phyloP scores from a whole-genome alignment of 2,113 vertebrate species.

The Elaphurus davidianus region DNA sequence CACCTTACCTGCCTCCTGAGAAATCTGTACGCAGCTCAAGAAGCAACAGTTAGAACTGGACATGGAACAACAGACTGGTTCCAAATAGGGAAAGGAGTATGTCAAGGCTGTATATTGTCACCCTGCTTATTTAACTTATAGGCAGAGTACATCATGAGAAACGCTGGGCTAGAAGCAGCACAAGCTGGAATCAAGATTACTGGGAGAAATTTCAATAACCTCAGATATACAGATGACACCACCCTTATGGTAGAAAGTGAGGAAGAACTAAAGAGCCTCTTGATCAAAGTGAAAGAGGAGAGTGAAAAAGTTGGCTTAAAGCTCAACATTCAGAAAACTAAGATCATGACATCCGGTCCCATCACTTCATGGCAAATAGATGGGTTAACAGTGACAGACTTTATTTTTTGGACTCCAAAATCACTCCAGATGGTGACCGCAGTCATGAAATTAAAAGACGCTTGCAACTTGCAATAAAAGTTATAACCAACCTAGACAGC shows the following conservation, averaged over 20 bases:
- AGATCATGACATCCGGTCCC: neutral
- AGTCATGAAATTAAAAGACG: neutral
- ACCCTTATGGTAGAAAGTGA: neutral
- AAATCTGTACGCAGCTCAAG: neutral
- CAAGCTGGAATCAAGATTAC: neutral
- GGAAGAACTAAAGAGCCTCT: neutral
- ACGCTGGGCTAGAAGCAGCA: neutral
- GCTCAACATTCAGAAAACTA: neutral
- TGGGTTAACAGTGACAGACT: neutral
- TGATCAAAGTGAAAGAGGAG: neutral
- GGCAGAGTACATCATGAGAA: neutral
- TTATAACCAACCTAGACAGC: neutral
- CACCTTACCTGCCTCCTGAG: neutral
- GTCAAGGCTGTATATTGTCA: neutral
- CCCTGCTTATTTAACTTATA: neutral
- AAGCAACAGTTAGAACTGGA: neutral
- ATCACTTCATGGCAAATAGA: neutral
- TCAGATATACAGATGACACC: neutral
- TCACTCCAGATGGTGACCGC: neutral
- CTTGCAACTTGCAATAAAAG: neutral
- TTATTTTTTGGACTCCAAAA: neutral
- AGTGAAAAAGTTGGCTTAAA: neutral
- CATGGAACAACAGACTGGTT: neutral
- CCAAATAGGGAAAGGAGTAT: neutral
- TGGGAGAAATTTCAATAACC: neutral